Base-by-base conservation (phyloP, 2,888 invertebrate genomes). In the Gortyna flavago region DNA sequence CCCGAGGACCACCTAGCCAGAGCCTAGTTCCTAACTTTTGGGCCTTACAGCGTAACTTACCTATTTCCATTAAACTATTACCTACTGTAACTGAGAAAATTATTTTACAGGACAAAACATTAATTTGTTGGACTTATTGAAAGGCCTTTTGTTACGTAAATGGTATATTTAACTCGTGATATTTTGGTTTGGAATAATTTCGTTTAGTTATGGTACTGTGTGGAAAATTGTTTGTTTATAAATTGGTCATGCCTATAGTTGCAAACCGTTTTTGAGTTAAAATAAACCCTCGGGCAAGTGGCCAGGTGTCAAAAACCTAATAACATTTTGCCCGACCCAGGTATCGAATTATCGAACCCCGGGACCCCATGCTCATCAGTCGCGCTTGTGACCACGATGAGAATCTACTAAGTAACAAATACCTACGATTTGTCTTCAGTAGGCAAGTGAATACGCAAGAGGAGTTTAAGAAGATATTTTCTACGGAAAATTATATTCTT, bases 21-120 rank as follows among this genome's bases (percentile, higher is more conserved):
- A 18, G 41, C 29, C 67, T 66, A 75, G 61, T 62, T 13, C n/a
- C 41, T n/a, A 86, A 85, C 84, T 86, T 83, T 72, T 13, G 16
- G 61, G 6, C 72, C 66, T 83, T 82, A 73, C 51, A 81, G 21
- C 57, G 54, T n/a, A 66, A 75, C 73, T 81, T 72, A 74, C 70
- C 41, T n/a, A 79, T 72, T 74, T 76, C 68, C 66, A 79, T 75
- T 77, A 79, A 72, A 76, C 57, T 75, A 81, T 81, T 76, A 62
- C 35, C 35, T 35, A 35, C 54, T 48, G 61, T 66, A 57, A 72
- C 57, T 65, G 59, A 74, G 65, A 72, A 74, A 81, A 70, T 72
- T 51, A 68, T 61, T 77, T 77, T 64, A 35, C 54, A 65, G 61
- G 18, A 77, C 71, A 81, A 76, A 76, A 68, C 72, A 61, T 41